Evolutionary conservation across 2,797 vertebrate species (phyloP).

Genomic region (Harpagifer antarcticus): DNA sequence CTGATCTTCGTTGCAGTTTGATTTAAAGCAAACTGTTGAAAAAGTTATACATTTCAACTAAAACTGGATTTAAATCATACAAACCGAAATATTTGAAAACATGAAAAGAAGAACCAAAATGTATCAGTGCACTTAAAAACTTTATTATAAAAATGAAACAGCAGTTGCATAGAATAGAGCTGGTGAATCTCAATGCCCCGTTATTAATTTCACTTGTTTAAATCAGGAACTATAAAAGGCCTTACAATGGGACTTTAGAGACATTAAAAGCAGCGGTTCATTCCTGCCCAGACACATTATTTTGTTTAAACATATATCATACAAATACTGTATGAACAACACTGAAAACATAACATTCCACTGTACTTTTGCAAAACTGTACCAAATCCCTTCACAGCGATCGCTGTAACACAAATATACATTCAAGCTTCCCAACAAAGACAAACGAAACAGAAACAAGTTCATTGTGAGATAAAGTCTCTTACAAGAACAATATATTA

Average conservation of each 20-base stretch:
- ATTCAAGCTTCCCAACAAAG: constrained; percentile 39
- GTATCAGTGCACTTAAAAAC: constrained; percentile 37
- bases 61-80: background rate
- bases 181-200: constrained; percentile 29
- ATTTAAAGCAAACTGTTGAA: background rate
- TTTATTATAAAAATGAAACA: constrained; percentile 62
- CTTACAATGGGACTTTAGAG: constrained; percentile 31
- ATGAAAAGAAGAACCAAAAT: constrained; percentile 2
- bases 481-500: constrained; percentile 2
- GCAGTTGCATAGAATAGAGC: constrained; percentile 68
- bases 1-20: background rate
- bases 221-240: constrained; percentile 17
- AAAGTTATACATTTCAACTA: background rate
- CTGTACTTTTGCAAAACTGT: constrained; percentile 8
- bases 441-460: constrained; percentile 20
- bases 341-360: constrained; percentile 19
- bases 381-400: constrained; percentile 43
- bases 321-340: constrained; percentile 5
- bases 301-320: constrained; percentile 32
- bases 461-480: constrained; percentile 27
- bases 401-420: constrained; percentile 23
- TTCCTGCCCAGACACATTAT: constrained; percentile 31
- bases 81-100: background rate
- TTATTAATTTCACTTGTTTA: constrained; percentile 20
- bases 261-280: constrained; percentile 16